Base-by-base conservation (phyloP, 2,888 invertebrate genomes). In the Cyclophora albipunctata region DNA sequence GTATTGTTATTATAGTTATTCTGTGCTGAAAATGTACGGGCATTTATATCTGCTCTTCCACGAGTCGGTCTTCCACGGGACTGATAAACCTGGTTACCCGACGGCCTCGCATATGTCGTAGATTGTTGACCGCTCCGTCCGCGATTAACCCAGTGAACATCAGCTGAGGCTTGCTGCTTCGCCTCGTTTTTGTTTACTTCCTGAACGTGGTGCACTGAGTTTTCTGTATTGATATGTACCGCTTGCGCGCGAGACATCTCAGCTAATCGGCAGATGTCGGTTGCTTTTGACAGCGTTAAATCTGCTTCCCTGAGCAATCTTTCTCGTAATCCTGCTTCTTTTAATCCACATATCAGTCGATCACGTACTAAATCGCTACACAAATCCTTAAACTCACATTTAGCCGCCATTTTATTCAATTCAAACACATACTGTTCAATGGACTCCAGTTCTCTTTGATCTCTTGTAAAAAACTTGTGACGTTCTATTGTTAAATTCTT, bases 301-400 rank as follows among this genome's bases (percentile, higher is more conserved):
- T 60, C 54, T 2, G 54, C 35, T 50, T 59, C 62, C 5, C 60
- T 34, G 20, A 60, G 41, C 34, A 62, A 34, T 35, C 62, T 33
- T 48, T 20, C 20, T 20, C 20, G 20, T 20, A 20, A 20, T 20
- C 20, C 20, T 20, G 20, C 20, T 20, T 20, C 20, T 20, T 20
- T 20, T 20, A 20, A 20, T 20, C 20, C 20, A 20, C 20, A 20
- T 20, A 20, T 20, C 20, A 20, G 20, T 20, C 20, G 20, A 20
- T 20, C 20, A 20, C 20, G 20, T 20, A 20, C 20, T 20, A 20
- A 20, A 20, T 20, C 20, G 20, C 20, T 20, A 20, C 20, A 20
- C 20, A 20, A 2, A 20, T 20, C 20, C 20, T 20, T 20, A 20
- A 20, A 20, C 20, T 20, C 20, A 20, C 20, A 20, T 20, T 20